phyloP scores from a whole-genome alignment of 2,888 invertebrate genomes.

The Hirtodrosophila alboralis region DNA sequence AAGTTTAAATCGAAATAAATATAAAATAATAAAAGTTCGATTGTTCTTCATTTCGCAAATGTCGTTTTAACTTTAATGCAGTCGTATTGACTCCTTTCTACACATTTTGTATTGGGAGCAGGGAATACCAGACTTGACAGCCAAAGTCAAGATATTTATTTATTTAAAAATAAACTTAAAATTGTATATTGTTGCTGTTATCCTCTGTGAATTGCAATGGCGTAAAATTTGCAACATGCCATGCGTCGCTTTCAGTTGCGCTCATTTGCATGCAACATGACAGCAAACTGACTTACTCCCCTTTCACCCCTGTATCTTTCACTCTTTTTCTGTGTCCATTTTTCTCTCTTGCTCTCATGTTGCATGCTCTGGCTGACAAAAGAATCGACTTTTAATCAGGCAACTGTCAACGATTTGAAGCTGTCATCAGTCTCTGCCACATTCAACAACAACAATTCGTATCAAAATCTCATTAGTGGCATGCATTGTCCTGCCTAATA shows the following conservation, averaged over 20 bases:
- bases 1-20: too few species aligned
- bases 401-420: constrained; percentile 55
- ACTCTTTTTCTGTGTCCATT: neutral
- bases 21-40: too few species aligned
- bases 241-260: constrained; percentile 6
- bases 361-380: constrained; percentile 27
- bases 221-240: constrained; percentile 26
- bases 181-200: constrained; percentile 21
- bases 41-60: too few species aligned
- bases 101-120: too few species aligned
- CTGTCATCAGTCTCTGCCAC: constrained; percentile 24
- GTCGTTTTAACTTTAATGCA: too few species aligned
- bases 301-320: too few species aligned
- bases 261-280: constrained; percentile 56
- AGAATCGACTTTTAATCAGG: constrained; percentile 56
- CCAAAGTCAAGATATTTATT: constrained; percentile 46
- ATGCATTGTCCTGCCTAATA: constrained; percentile 7
- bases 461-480: constrained; percentile 65
- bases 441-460: constrained; percentile 37
- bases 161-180: constrained; percentile 47
- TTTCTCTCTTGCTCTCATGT: neutral
- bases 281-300: constrained; percentile 26
- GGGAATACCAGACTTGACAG: constrained; percentile 9
- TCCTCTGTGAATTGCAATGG: constrained; percentile 15
- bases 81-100: too few species aligned